Conservation (phyloP, 2,113 vertebrate genomes). For the Grallaria varia region DNA sequence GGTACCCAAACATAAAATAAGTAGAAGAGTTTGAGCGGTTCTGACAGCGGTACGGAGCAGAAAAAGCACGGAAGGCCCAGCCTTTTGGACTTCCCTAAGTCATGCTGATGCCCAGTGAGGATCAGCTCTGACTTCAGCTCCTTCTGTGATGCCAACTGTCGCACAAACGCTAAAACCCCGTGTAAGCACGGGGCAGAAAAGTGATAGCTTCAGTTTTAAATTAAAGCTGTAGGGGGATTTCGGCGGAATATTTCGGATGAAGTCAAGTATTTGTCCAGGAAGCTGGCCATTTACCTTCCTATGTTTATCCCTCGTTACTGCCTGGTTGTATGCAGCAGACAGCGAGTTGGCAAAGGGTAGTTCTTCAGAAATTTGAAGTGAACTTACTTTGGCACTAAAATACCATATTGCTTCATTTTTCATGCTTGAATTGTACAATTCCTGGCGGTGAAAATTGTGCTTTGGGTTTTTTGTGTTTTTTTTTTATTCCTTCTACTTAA, state of each 20-base stretch:
- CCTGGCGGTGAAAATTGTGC: constrained; percentile 30
- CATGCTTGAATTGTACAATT: constrained; percentile 40
- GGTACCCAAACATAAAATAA: neutral
- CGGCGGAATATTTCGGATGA: constrained; percentile 19
- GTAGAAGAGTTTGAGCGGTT: neutral
- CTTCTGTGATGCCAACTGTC: neutral
- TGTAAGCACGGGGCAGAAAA: neutral
- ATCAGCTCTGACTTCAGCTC: neutral
- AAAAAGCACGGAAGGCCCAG: neutral
- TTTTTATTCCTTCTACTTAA: constrained; percentile 9
- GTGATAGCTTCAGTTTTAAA: neutral
- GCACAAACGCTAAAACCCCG: neutral
- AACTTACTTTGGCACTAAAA: constrained; percentile 56
- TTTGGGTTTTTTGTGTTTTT: neutral
- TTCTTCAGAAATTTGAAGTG: constrained; percentile 53
- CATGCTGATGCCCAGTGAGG: neutral
- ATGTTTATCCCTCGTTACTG: constrained; percentile 7
- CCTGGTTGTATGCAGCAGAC: constrained; percentile 27
- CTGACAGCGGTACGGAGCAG: neutral
- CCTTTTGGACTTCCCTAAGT: neutral
- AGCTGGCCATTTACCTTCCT: constrained; percentile 41
- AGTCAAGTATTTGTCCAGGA: constrained; percentile 63
- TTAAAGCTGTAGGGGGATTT: neutral
- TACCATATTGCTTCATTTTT: constrained; percentile 52
- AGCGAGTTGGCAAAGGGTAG: constrained; percentile 27